A percentile compares a stretch with the other conserved stretches of the same genome.
phyloP scores from a whole-genome alignment of 2,888 invertebrate species.

The Andricus curvator region DNA sequence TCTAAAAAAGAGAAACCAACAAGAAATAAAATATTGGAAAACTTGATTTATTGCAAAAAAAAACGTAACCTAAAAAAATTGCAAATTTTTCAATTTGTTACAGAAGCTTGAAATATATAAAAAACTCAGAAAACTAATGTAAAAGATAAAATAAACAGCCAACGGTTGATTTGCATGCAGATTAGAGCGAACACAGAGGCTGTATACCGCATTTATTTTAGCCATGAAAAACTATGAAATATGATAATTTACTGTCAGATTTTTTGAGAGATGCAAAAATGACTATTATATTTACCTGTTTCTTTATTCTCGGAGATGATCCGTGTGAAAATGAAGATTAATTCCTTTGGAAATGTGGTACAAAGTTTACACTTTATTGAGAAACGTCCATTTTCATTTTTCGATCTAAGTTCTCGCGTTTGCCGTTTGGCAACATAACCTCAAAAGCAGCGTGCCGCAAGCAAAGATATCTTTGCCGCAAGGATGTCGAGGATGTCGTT shows the following conservation, averaged over 20 bases:
- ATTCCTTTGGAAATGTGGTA: not conserved
- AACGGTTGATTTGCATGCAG: not conserved
- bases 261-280: not conserved
- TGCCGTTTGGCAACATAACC: slow-evolving; percentile 59
- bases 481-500: not conserved
- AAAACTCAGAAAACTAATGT: not conserved
- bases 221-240: not conserved
- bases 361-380: slow-evolving; percentile 46
- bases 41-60: not conserved
- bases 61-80: not conserved
- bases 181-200: not conserved
- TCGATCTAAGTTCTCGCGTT: slow-evolving; percentile 62
- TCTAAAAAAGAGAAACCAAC: not conserved
- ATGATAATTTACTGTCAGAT: not conserved
- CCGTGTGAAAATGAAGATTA: not conserved
- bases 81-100: not conserved
- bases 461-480: not conserved
- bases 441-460: not conserved
- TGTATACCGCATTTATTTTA: not conserved
- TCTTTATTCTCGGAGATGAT: not conserved
- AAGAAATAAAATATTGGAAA: not conserved
- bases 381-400: slow-evolving; percentile 64
- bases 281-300: not conserved
- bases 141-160: not conserved
- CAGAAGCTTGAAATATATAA: not conserved